Evolutionary conservation across 2,888 invertebrate species (phyloP), one percentile per base, ranked within the genome.

Genomic region (Thalpophila matura): DNA sequence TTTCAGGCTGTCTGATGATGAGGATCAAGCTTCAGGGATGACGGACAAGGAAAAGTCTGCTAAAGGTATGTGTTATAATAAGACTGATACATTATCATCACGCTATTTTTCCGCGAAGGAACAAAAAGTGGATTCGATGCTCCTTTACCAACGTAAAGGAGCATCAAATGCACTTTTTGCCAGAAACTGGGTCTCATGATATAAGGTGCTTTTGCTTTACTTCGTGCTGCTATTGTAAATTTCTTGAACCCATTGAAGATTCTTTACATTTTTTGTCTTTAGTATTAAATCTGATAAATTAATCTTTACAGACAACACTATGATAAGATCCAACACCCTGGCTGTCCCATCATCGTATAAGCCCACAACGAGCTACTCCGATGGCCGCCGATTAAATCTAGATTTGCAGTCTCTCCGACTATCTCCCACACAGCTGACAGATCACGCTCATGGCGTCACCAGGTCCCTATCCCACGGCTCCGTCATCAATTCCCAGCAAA

Each of bases 401-500:
- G 93, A 94, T 68, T 79, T 94, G 16, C 93, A 91, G 57, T 91
- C 93, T 1, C 81, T 94, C 9, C 84, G 93, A 1, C 75, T 94
- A 4, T 92, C 94, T 1, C 91, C 94, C 4, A 91, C 93, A 0
- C 94, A 93, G 68, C 79, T 93, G 6, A 84, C 91, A 0, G 91
- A 93, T 74, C 90, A 91, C 3, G 91, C 93, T 0, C 92, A 93
- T 51, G 94, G 95, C 0, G 95, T 95, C 31, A 96, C 96, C 68
- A 95, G 97, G 37, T 96, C 96, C 3, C 85, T 96, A 3, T 96
- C 96, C 1, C 96, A 96, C 79, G 96, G 96, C 2, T 96, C 96
- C 2, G 96, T 96, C 0, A 95, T 96, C 14, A 96, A 92, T 72
- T 91, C 92, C 26, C 95, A 93, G 56, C 90, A 91, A 4, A 90